A percentile compares a stretch with the other conserved stretches of the same genome.
These are phyloP conservation scores for Cryptoblepharus egeriae DNA, from an alignment of 2,797 vertebrate species.

Conservation along the genomic window DNA sequence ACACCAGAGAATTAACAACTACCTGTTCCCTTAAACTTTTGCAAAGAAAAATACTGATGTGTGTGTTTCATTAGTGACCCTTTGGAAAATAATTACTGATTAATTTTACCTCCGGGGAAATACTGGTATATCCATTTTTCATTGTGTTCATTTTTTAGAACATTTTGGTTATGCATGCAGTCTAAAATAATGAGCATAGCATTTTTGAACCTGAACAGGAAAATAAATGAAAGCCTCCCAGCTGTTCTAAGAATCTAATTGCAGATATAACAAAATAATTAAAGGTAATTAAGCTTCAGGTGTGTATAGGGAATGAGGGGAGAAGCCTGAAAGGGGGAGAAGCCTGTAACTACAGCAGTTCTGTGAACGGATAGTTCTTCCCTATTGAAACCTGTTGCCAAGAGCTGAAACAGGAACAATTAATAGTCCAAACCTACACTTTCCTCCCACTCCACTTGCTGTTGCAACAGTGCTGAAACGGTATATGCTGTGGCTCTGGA, in stretches of 20 bases:
- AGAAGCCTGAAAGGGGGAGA: not conserved
- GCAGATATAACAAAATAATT: constrained; percentile 22
- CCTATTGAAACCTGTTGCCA: not conserved
- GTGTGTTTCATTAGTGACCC: constrained; percentile 1
- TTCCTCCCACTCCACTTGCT: too few relatives aligned
- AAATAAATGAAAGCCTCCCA: not conserved
- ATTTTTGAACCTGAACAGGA: not conserved
- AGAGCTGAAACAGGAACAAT: not conserved
- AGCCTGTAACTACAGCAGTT: not conserved
- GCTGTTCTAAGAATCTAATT: constrained; percentile 3
- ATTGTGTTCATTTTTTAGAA: not conserved
- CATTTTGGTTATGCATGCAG: not conserved
- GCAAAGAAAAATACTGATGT: not conserved
- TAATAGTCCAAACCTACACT: too few relatives aligned
- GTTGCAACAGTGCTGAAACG: too few relatives aligned
- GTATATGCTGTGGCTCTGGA: too few relatives aligned
- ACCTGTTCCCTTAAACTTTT: not conserved
- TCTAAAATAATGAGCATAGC: not conserved
- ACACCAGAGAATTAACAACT: not conserved
- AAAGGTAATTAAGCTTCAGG: constrained; percentile 1
- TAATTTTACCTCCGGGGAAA: constrained; percentile 14
- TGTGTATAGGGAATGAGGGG: not conserved
- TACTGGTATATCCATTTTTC: not conserved
- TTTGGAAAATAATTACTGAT: constrained; percentile 5
- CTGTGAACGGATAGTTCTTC: not conserved